Base-by-base conservation (phyloP, 1,140 invertebrate species). In the Nylanderia fulva region DNA sequence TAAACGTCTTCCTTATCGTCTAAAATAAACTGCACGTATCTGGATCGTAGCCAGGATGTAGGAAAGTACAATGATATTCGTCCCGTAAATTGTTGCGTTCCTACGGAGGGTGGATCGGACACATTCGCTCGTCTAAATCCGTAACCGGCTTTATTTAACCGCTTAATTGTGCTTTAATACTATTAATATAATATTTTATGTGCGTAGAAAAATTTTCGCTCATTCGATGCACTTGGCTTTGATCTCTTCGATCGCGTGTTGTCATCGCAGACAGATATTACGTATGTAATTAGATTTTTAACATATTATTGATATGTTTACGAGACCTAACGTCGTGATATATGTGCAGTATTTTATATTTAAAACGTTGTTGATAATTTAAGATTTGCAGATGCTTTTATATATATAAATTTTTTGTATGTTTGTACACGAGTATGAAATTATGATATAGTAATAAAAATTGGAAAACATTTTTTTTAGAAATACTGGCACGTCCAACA, bases 1-100 rank as follows among this genome's bases (percentile, higher is more conserved):
- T 94, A 94, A 94, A 94, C 93, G 93, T 94, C 93, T 94, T 94
- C 92, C 94, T 94, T 94, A 94, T 94, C 92, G 93, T 93, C 92
- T 91, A 93, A 94, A 94, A 94, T 94, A 94, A 94, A 93, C 92
- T 92, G 93, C 89, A 93, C 91, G 92, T 93, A 91, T 91, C 93
- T 94, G 94, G 94, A 94, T 90, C 92, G 83, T 29, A 90, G 94
- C 94, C 94, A 94, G 93, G 90, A 80, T 87, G 88, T 91, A 92
- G 91, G 90, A 91, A 91, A 91, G 87, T 91, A 93, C 93, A 94
- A 94, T 94, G 90, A 93, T 90, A 90, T 91, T 91, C 85, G 86
- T 84, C 87, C 87, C 86, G 90, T 91, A 90, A 93, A 93, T 92
- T 92, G 89, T 91, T 89, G 75, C 91, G 66, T 74, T 56, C 48